phyloP scores from a whole-genome alignment of 2,113 vertebrate genomes.

The Hyperoodon ampullatus region DNA sequence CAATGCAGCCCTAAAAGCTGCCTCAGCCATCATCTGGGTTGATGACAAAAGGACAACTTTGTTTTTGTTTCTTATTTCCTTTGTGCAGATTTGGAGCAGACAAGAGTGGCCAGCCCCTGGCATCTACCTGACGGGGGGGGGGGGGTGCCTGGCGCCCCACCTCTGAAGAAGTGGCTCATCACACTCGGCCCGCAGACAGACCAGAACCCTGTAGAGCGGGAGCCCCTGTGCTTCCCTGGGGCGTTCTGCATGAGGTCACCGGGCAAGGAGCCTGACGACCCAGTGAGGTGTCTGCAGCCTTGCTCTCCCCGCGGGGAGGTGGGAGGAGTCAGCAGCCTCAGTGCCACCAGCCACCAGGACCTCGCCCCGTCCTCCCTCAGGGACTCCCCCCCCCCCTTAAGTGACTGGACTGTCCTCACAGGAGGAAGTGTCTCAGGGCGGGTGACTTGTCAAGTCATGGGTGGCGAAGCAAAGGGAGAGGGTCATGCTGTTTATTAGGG shows the following conservation, averaged over 20 bases:
- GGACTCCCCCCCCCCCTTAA: background rate
- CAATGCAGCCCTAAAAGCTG: background rate
- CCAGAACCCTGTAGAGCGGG: fast-evolving
- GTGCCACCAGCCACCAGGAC: background rate
- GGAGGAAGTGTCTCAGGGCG: background rate
- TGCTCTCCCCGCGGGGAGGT: background rate
- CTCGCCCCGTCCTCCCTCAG: background rate
- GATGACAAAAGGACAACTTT: background rate
- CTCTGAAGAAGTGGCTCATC: background rate
- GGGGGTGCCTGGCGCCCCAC: background rate
- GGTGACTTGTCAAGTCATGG: background rate
- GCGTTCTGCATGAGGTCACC: background rate
- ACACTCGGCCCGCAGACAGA: background rate
- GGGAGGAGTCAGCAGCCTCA: background rate
- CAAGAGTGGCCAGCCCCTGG: background rate
- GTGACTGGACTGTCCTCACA: too few relatives aligned
- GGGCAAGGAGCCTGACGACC: background rate
- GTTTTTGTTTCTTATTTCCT: background rate
- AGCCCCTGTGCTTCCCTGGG: background rate
- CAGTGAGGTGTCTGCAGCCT: background rate
- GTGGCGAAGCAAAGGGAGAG: background rate
- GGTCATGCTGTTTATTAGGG: background rate
- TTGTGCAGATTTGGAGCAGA: background rate
- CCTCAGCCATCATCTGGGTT: background rate
- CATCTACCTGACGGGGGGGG: background rate